These are phyloP conservation scores for Platichthys flesus DNA, from an alignment of 2,113 vertebrate species.

Conservation along the genomic window DNA sequence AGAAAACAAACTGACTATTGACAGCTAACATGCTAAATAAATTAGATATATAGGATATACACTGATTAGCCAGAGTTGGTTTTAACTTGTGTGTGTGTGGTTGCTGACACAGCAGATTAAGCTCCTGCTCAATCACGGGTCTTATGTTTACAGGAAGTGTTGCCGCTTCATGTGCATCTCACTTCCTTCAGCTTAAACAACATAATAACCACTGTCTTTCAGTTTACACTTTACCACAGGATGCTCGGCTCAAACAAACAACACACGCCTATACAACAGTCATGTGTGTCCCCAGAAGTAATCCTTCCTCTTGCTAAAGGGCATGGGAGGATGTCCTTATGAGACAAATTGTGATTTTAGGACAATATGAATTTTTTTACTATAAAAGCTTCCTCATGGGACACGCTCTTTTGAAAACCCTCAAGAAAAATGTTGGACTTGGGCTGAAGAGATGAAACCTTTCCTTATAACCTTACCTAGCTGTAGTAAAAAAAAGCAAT, in stretches of 20 bases:
- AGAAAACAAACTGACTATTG: too few species aligned
- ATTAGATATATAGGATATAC: too few species aligned
- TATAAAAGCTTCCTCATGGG: not conserved
- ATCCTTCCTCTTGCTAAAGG: not conserved
- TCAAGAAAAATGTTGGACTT: constrained; percentile 20
- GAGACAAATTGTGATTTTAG: too few species aligned
- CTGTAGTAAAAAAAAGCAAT: constrained; percentile 23
- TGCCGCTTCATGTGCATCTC: constrained; percentile 29
- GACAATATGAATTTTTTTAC: too few species aligned
- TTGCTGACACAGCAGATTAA: constrained; percentile 39
- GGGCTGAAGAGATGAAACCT: not conserved
- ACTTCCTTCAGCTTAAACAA: constrained; percentile 52
- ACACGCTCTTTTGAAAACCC: not conserved
- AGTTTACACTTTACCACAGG: not conserved
- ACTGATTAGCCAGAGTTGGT: not conserved
- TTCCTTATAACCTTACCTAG: not conserved
- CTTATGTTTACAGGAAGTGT: constrained; percentile 60
- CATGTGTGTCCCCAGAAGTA: not conserved
- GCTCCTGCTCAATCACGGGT: too few species aligned
- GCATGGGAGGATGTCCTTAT: too few species aligned
- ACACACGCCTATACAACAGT: not conserved
- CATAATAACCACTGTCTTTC: constrained; percentile 22
- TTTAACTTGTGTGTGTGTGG: not conserved
- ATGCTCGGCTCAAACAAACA: constrained; percentile 10
- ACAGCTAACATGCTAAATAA: too few species aligned